phyloP scores from a whole-genome alignment of 2,797 vertebrate genomes.

The Streptopelia turtur region DNA sequence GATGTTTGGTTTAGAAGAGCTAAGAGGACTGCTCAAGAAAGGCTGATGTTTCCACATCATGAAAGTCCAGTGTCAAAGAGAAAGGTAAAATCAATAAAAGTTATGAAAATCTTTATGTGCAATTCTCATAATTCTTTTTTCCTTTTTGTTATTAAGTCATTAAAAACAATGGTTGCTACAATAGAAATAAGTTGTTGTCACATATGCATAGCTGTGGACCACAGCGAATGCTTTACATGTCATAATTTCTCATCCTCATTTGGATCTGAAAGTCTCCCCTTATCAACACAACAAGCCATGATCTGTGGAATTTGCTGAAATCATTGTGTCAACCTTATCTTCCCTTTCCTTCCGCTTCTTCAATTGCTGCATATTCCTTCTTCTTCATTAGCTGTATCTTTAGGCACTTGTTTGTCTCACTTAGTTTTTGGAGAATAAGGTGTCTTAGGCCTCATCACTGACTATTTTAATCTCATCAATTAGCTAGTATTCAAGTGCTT shows the following conservation, averaged over 20 bases:
- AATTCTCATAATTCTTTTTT: accelerated
- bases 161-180: background rate
- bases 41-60: background rate
- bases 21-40: background rate
- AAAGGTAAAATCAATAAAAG: background rate
- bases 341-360: background rate
- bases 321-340: background rate
- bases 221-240: background rate
- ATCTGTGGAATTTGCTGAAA: background rate
- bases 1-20: background rate
- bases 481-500: background rate
- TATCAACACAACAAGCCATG: background rate
- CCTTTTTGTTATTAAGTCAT: background rate
- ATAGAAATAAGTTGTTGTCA: background rate
- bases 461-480: background rate
- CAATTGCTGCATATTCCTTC: background rate
- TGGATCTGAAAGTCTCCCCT: background rate
- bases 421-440: background rate
- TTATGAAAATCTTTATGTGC: background rate
- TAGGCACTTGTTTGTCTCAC: background rate
- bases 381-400: background rate
- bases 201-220: background rate
- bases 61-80: background rate
- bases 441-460: background rate
- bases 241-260: background rate